Percentiles rank a stretch among this genome's conserved stretches.
phyloP scores from a whole-genome alignment of 2,113 vertebrate genomes.

The Nycticorax nycticorax region DNA sequence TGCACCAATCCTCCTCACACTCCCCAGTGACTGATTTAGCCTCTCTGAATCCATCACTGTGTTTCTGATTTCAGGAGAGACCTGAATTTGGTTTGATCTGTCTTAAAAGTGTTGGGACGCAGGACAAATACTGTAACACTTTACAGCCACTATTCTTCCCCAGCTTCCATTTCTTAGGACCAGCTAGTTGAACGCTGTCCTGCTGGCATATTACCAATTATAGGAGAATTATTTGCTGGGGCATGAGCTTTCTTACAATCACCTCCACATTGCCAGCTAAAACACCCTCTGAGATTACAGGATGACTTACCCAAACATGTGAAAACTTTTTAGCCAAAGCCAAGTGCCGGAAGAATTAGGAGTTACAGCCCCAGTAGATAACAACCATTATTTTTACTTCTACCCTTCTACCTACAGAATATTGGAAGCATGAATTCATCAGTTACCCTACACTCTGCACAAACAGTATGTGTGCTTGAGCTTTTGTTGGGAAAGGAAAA shows the following conservation, averaged over 20 bases:
- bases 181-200: background rate
- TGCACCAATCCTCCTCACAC: background rate
- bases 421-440: background rate
- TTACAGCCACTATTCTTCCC: background rate
- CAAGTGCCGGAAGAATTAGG: background rate
- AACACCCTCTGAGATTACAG: background rate
- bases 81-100: background rate
- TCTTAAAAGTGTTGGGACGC: background rate
- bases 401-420: background rate
- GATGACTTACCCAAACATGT: background rate
- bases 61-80: background rate
- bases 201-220: background rate
- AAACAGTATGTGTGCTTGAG: fast-evolving
- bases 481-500: background rate
- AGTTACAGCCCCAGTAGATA: background rate
- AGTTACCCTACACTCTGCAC: background rate
- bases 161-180: background rate
- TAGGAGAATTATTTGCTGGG: background rate
- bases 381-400: background rate
- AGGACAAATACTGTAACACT: background rate
- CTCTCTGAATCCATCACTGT: background rate
- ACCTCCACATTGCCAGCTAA: background rate
- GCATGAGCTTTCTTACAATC: background rate
- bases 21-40: fast-evolving
- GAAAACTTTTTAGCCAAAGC: background rate